Evolutionary conservation across 2,113 vertebrate species (phyloP).

Genomic region (Megaceryle maxima): DNA sequence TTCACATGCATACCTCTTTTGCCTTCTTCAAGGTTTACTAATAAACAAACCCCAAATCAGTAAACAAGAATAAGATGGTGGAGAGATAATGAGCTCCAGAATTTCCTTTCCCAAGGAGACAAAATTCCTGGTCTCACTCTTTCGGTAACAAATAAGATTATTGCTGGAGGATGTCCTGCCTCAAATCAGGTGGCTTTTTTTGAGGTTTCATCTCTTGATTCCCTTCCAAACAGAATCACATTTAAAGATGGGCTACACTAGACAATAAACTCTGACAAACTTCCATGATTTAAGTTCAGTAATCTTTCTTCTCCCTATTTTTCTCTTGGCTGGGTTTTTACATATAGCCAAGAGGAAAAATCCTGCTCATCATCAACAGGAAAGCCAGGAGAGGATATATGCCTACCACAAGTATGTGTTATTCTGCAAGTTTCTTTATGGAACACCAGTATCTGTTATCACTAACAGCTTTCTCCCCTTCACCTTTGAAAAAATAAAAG

Average conservation of each 20-base stretch:
- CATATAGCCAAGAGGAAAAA: slow-evolving; percentile 30
- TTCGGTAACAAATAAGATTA: slow-evolving; percentile 30
- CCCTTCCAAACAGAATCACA: slow-evolving; percentile 22
- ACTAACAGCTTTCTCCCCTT: neutral
- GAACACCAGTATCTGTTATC: neutral
- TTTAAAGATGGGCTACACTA: slow-evolving; percentile 2
- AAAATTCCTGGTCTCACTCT: slow-evolving; percentile 46
- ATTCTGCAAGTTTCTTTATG: neutral
- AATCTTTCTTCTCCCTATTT: slow-evolving; percentile 1
- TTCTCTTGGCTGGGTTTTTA: slow-evolving; percentile 22
- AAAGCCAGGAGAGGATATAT: neutral
- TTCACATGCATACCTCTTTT: neutral
- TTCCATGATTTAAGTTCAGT: neutral
- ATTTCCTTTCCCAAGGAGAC: slow-evolving; percentile 30
- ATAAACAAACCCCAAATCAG: slow-evolving; percentile 17
- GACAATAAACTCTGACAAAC: slow-evolving; percentile 11
- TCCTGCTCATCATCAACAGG: neutral
- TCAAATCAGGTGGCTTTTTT: slow-evolving; percentile 36
- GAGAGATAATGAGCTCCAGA: slow-evolving; percentile 31
- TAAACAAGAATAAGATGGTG: neutral
- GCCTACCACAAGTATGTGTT: slow-evolving; percentile 4
- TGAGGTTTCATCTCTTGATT: slow-evolving; percentile 37
- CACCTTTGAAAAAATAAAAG: neutral
- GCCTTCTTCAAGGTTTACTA: neutral
- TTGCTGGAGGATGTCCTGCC: slow-evolving; percentile 38